These are phyloP conservation scores for Psittacula echo DNA, from an alignment of 2,797 vertebrate genomes.

Conservation along the genomic window DNA sequence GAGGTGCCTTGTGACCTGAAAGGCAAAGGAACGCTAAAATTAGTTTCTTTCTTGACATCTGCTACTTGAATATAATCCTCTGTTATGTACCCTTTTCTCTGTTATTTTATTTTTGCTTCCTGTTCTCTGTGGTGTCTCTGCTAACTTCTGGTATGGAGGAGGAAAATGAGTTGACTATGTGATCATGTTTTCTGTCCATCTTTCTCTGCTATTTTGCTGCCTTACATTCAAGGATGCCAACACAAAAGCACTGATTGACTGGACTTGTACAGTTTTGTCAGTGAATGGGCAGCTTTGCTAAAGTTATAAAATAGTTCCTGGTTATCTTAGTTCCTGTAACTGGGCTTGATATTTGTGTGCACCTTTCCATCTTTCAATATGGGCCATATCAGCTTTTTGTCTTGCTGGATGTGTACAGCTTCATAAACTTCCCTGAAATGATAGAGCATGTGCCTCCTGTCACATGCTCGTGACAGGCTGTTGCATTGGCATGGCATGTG, in stretches of 20 bases:
- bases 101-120: background rate
- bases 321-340: background rate
- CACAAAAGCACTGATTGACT: background rate
- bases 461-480: accelerated
- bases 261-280: background rate
- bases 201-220: background rate
- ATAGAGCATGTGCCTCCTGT: background rate
- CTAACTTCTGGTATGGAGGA: background rate
- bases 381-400: background rate
- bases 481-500: accelerated
- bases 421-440: background rate
- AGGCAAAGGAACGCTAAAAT: background rate
- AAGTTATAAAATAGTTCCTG: background rate
- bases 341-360: background rate
- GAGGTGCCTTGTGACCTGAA: background rate
- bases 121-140: background rate
- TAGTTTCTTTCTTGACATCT: background rate
- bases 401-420: background rate
- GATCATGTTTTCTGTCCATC: background rate
- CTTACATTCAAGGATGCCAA: background rate
- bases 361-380: background rate
- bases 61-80: background rate
- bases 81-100: background rate
- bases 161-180: accelerated
- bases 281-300: background rate